Evolutionary conservation across 2,888 invertebrate genomes (phyloP).

Genomic region (Sipha maydis): DNA sequence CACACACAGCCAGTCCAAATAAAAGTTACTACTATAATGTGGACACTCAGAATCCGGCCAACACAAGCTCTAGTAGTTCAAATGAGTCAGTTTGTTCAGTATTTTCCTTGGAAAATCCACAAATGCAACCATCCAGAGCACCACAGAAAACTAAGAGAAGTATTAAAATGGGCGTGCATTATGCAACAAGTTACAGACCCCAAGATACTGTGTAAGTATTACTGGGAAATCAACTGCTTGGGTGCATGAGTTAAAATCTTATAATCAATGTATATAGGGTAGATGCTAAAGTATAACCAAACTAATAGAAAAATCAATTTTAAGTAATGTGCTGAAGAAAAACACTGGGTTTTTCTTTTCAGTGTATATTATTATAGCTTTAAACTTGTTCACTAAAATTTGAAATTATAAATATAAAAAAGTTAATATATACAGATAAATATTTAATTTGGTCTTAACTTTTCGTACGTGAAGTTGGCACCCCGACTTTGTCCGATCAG

Average conservation of each 20-base stretch:
- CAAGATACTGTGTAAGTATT: conserved; percentile 67
- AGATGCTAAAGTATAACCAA: neutral
- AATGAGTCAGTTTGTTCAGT: conserved; percentile 85
- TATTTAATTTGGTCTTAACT: neutral
- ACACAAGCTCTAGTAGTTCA: conserved; percentile 78
- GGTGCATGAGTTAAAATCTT: conserved; percentile 25
- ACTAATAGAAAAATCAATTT: neutral
- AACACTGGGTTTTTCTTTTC: neutral
- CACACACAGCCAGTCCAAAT: conserved; percentile 48
- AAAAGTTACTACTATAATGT: conserved; percentile 53
- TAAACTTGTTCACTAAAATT: neutral
- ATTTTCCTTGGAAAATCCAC: conserved; percentile 67
- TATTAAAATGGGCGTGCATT: conserved; percentile 66
- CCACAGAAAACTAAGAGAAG: conserved; percentile 66
- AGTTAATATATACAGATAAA: neutral
- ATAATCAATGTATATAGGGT: conserved; percentile 1
- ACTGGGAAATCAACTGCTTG: neutral
- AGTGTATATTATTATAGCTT: neutral
- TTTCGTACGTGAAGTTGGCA: too few species aligned
- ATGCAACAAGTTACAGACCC: conserved; percentile 67
- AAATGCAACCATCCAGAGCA: conserved; percentile 62
- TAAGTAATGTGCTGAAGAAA: neutral
- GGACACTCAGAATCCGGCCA: conserved; percentile 48
- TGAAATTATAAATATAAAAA: neutral
- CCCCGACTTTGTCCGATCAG: too few species aligned